phyloP scores from a whole-genome alignment of 2,113 vertebrate genomes.

The rabbit (Oryctolagus cuniculus) region mOryCun1.1 NC_091437.1:5619001-5619500 shows the following conservation, averaged over 20 bases:
- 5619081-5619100: not conserved
- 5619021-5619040: not conserved
- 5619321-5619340: too few species aligned
- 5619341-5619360: too few species aligned
- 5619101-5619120: constrained; percentile 42
- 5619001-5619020: not conserved
- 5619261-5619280: constrained; percentile 40
- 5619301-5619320: too few species aligned
- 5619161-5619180: not conserved
- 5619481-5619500: too few species aligned
- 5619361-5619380: too few species aligned
- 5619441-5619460: too few species aligned
- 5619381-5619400: too few species aligned
- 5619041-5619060: not conserved
- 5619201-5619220: not conserved
- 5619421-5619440: too few species aligned
- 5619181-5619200: constrained; percentile 20
- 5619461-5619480: too few species aligned
- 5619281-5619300: not conserved
- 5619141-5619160: constrained; percentile 38
- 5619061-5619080: not conserved
- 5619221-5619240: not conserved
- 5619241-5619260: constrained; percentile 46
- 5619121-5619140: constrained; percentile 9
- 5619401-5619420: too few species aligned